These are phyloP conservation scores for Phainopepla nitens DNA, from an alignment of 2,113 vertebrate genomes.

Conservation along the genomic window DNA sequence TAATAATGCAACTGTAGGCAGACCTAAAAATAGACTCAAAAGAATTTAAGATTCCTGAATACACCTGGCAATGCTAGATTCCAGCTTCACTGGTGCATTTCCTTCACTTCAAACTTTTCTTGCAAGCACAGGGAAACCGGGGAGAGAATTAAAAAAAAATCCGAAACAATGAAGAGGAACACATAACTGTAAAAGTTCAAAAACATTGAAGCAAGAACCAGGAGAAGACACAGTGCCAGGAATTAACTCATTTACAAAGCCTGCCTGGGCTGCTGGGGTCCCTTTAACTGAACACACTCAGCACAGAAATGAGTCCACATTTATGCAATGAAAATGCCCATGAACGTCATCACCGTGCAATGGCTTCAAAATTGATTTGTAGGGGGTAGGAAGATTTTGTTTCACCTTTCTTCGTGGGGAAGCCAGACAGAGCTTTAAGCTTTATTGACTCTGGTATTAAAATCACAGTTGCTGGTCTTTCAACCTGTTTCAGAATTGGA, in stretches of 20 bases:
- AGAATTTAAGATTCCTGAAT: neutral
- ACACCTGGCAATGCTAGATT: neutral
- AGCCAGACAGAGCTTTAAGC: conserved; percentile 53
- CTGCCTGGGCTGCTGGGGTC: neutral
- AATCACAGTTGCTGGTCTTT: conserved; percentile 52
- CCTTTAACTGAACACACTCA: neutral
- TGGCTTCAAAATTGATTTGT: conserved; percentile 40
- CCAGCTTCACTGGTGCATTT: neutral
- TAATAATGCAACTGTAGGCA: conserved; percentile 26
- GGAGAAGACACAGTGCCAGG: neutral
- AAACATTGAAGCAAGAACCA: neutral
- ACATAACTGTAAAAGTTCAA: neutral
- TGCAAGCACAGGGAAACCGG: neutral
- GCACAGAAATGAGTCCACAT: neutral
- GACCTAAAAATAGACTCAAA: conserved; percentile 31
- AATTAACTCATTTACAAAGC: conserved; percentile 17
- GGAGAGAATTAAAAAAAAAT: neutral
- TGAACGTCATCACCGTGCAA: neutral
- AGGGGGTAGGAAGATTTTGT: conserved; percentile 10
- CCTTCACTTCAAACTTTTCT: neutral
- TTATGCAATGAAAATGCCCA: neutral
- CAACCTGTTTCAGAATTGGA: conserved; percentile 26
- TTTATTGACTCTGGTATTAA: conserved; percentile 54
- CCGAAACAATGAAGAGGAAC: neutral
- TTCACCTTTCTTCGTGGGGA: conserved; percentile 38